Conservation (phyloP, 1,140 invertebrate species). For the Aphelinus certus region DNA sequence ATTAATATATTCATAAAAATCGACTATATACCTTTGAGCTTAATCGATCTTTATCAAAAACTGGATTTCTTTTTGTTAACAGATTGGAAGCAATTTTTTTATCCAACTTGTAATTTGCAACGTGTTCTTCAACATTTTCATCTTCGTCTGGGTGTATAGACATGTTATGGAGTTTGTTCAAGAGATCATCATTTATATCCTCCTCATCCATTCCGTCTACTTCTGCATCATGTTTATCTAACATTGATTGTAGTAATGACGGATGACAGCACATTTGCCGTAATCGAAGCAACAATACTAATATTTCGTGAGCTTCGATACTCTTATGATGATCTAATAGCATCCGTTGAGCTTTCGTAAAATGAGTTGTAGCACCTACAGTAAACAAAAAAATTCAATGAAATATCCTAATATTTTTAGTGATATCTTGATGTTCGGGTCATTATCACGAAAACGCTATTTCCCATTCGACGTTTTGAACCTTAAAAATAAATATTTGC, state of each 20-base stretch:
- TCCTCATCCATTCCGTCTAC: constrained; percentile 55
- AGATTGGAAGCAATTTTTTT: constrained; percentile 58
- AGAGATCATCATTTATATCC: constrained; percentile 67
- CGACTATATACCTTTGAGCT: constrained; percentile 70
- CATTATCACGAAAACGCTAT: too few relatives aligned
- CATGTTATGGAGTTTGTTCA: constrained; percentile 67
- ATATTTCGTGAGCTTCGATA: constrained; percentile 79
- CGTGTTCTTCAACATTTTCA: constrained; percentile 58
- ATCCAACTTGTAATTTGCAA: constrained; percentile 52
- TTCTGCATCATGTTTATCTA: constrained; percentile 66
- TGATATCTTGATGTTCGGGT: too few relatives aligned
- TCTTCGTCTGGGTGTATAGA: constrained; percentile 52
- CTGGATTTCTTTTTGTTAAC: constrained; percentile 74
- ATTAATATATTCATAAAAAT: background rate
- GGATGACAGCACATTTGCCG: constrained; percentile 91
- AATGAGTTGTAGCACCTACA: constrained; percentile 52
- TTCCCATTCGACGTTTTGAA: too few relatives aligned
- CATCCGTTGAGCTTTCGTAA: constrained; percentile 58
- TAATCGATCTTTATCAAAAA: constrained; percentile 69
- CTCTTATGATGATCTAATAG: constrained; percentile 59
- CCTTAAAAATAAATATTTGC: too few relatives aligned
- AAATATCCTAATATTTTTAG: too few relatives aligned
- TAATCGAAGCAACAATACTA: constrained; percentile 83
- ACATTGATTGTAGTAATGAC: constrained; percentile 78
- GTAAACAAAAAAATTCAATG: constrained; percentile 24